These are phyloP conservation scores for Theodoxus fluviatilis DNA, from an alignment of 2,888 invertebrate genomes.

Conservation along the genomic window DNA sequence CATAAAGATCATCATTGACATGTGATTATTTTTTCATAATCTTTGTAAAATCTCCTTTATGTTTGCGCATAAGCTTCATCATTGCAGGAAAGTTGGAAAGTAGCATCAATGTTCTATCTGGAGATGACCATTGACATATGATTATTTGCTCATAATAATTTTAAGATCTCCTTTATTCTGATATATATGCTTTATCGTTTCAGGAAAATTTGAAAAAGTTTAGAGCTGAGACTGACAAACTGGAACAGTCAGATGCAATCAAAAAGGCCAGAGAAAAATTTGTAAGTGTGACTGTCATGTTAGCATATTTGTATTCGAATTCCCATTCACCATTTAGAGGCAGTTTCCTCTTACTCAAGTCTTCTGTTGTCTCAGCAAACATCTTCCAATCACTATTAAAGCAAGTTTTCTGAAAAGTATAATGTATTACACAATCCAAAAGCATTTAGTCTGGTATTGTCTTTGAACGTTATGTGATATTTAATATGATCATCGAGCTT, in stretches of 20 bases:
- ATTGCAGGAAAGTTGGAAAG: too few species aligned
- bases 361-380: too few species aligned
- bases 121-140: neutral
- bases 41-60: too few species aligned
- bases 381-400: too few species aligned
- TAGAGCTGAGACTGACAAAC: constrained; percentile 91
- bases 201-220: constrained; percentile 91
- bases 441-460: constrained; percentile 17
- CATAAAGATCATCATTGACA: too few species aligned
- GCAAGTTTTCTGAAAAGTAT: neutral
- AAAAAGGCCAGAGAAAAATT: constrained; percentile 80
- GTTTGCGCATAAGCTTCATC: too few species aligned
- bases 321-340: too few species aligned
- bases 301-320: too few species aligned
- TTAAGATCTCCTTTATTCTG: neutral
- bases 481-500: too few species aligned
- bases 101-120: neutral
- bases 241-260: constrained; percentile 95
- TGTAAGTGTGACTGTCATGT: constrained; percentile 57
- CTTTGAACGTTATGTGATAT: too few species aligned
- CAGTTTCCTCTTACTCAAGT: too few species aligned
- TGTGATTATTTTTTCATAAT: too few species aligned
- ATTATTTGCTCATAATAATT: neutral
- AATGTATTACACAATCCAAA: neutral
- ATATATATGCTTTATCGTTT: constrained; percentile 27